Percentiles rank a stretch among this genome's conserved stretches.
phyloP scores from a whole-genome alignment of 2,888 invertebrate species.

The Ptilodon capucinus region DNA sequence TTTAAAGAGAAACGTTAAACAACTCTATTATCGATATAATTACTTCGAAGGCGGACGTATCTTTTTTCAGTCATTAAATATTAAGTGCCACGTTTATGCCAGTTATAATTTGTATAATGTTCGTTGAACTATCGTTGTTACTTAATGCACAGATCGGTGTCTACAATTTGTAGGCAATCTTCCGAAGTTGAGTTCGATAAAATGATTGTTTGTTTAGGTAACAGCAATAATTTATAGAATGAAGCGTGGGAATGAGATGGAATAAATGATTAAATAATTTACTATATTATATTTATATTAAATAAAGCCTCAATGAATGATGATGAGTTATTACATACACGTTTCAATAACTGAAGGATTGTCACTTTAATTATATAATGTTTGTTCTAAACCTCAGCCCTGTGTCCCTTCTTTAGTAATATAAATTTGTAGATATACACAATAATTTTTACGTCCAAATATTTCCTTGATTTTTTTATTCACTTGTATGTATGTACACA shows the following conservation, averaged over 20 bases:
- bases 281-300: no score
- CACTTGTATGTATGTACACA: neutral
- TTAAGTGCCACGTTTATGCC: constrained; percentile 36
- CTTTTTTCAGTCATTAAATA: constrained; percentile 49
- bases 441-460: no score
- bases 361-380: no score
- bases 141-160: constrained; percentile 23
- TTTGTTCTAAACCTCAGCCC: no score
- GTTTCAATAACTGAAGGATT: no score
- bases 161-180: constrained; percentile 27
- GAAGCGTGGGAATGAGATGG: constrained; percentile 24
- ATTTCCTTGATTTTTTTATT: no score
- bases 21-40: constrained; percentile 71
- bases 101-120: constrained; percentile 44
- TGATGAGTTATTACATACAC: no score
- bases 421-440: no score
- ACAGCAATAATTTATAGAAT: constrained; percentile 12
- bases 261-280: constrained; percentile 3
- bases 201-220: constrained; percentile 31
- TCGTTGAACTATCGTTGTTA: constrained; percentile 42
- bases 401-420: no score
- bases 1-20: constrained; percentile 49
- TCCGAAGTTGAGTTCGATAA: constrained; percentile 20
- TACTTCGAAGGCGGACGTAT: constrained; percentile 49
- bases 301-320: no score